phyloP scores from a whole-genome alignment of 2,113 vertebrate species.

The Catharus minimus region DNA sequence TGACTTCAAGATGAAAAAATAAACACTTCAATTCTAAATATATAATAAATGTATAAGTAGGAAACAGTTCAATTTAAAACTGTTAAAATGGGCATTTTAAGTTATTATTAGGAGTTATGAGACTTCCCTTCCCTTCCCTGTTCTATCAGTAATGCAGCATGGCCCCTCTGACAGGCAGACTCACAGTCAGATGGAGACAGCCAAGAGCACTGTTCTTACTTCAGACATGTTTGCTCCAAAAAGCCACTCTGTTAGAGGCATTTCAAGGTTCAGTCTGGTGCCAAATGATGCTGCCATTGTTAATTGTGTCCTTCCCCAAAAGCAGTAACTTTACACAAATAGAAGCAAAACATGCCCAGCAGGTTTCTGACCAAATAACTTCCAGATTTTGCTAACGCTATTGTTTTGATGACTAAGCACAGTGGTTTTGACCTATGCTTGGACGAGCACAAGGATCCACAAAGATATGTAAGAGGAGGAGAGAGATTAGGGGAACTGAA shows the following conservation, averaged over 20 bases:
- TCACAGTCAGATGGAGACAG: background rate
- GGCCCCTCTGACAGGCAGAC: background rate
- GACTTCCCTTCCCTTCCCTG: background rate
- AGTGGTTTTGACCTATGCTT: background rate
- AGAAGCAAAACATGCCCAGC: background rate
- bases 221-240: background rate
- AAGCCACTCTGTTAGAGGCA: background rate
- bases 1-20: background rate
- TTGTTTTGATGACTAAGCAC: background rate
- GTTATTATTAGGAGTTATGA: background rate
- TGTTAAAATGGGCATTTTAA: background rate
- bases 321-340: background rate
- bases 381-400: background rate
- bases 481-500: background rate
- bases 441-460: background rate
- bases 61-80: background rate
- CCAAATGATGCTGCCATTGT: background rate
- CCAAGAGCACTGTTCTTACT: background rate
- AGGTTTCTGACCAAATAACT: background rate
- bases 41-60: background rate
- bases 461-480: rapidly evolving
- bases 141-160: background rate
- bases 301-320: background rate
- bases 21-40: background rate
- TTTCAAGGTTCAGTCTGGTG: background rate